Evolutionary conservation across 2,888 invertebrate species (phyloP), one percentile per base, ranked within the genome.

Genomic region (Dasysyrphus albostriatus): DNA sequence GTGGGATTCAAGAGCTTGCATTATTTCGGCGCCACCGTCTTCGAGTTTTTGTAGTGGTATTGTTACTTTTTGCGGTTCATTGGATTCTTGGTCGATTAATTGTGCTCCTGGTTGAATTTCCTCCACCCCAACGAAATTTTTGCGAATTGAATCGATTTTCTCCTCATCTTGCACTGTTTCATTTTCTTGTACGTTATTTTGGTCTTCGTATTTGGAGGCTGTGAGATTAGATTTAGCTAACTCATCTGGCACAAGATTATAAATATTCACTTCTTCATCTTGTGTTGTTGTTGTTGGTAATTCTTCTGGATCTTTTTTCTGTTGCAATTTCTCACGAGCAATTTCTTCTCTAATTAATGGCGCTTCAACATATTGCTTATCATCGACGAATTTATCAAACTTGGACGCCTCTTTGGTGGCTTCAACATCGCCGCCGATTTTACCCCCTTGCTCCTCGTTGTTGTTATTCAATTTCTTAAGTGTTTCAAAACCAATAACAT

Each of bases 1-100:
- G 63, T 92, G 91, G 14, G 91, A 90, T 44, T 95, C 94, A 82
- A 94, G 93, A n/a, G 94, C 94, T 47, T 94, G 93, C 94, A 95
- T 94, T 0, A 95, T 94, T 90, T 94, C 94, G 88, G 93, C 93
- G 69, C 94, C 94, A 44, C 91, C 92, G 78, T 93, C 94, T 89
- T 91, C 92, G 9, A 93, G 92, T 75, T 93, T 93, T 88, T 94
- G 93, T 88, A 94, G 93, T 7, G 94, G 93, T 83, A 93, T 92
- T 10, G 93, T 93, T 89, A 93, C 91, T 93, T 94, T 70, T 93
- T 94, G 88, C 92, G 92, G 91, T 94, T 94, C 88, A 94, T 94
- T 91, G 93, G 88, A 94, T 88, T 88, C 88, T 65, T 88, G 54
- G 14, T 70, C 63, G 39, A 51, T 14, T 58, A 42, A 10, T 72